Conservation (phyloP, 2,113 vertebrate genomes). For the Sakesphorus luctuosus region DNA sequence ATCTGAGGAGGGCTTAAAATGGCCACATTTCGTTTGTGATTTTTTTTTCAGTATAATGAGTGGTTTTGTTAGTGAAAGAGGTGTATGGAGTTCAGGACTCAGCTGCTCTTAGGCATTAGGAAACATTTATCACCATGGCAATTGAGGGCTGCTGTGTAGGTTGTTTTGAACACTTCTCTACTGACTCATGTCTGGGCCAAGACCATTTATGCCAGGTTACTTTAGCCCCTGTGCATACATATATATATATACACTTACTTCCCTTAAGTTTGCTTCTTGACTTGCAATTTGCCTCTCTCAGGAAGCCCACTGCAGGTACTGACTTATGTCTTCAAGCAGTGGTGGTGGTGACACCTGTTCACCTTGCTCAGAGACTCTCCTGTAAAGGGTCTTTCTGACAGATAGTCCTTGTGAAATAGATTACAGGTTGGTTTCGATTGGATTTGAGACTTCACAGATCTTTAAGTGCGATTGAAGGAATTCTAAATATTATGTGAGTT, state of each 20-base stretch:
- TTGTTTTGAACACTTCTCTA: conserved; percentile 34
- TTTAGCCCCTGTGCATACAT: not conserved
- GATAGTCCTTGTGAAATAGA: not conserved
- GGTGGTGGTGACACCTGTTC: not conserved
- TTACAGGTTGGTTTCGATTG: not conserved
- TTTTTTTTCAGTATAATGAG: conserved; percentile 17
- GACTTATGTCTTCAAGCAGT: not conserved
- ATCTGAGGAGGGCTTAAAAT: conserved; percentile 40
- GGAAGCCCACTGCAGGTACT: not conserved
- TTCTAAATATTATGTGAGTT: not conserved
- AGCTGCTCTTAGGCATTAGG: conserved; percentile 31
- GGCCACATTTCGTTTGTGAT: not conserved
- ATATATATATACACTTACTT: not conserved
- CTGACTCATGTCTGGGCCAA: not conserved
- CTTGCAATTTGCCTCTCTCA: not conserved
- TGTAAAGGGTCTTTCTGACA: not conserved
- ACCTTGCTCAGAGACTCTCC: not conserved
- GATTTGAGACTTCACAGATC: not conserved
- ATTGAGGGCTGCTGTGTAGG: conserved; percentile 31
- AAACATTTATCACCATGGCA: conserved; percentile 54
- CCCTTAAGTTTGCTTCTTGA: not conserved
- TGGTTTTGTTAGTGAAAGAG: conserved; percentile 59
- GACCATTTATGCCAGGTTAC: not conserved
- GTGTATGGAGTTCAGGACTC: conserved; percentile 4
- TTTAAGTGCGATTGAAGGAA: not conserved